Base-by-base conservation (phyloP, 2,888 invertebrate species). In the Agrotis clavis region DNA sequence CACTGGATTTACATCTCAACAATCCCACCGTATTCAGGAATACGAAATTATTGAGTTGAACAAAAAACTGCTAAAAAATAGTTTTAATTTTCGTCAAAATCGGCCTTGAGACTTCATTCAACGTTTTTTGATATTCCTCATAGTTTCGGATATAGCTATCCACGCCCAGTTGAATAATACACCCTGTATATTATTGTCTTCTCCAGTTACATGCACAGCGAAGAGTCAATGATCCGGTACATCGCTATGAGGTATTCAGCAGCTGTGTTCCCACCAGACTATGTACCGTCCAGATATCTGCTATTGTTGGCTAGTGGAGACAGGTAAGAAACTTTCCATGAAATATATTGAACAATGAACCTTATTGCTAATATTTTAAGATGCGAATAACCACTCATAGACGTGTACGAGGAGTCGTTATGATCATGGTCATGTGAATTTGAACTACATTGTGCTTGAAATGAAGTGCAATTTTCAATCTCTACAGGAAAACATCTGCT, bases 261-360 rank as follows among this genome's bases (percentile, higher is more conserved):
- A 4, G 97, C 97, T 11, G 98, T 99, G 81, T 99, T 99, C 92
- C 98, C 98, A 0, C 96, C 97, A 48, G 97, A 98, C 87, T 98
- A 98, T 91, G 97, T 98, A 0, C 98, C 98, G 0, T 98, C 99
- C 0, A 97, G 98, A 87, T 99, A 98, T 90, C 95, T 99, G 14
- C 93, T 99, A 67, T 95, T 99, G 21, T 92, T 98, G 69, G 98
- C 98, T 48, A 98, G 98, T 82, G 99, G 98, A 59, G 99, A 99
- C 90, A 97, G 96, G 98, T 98, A 92, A 96, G 35, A 74, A 14
- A 35, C 4, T 16, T 71, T 16, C 14, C 3, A 51, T 51, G 1
- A 0, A 9, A 35, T 0, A 13, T 18, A 21, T 51, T 21, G 3
- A 35, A 35, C 4, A 45, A 53, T 67, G 1, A 14, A 35, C 25